These are phyloP conservation scores for Fissipunctia ypsillon DNA, from an alignment of 2,888 invertebrate species.

Conservation along the genomic window DNA sequence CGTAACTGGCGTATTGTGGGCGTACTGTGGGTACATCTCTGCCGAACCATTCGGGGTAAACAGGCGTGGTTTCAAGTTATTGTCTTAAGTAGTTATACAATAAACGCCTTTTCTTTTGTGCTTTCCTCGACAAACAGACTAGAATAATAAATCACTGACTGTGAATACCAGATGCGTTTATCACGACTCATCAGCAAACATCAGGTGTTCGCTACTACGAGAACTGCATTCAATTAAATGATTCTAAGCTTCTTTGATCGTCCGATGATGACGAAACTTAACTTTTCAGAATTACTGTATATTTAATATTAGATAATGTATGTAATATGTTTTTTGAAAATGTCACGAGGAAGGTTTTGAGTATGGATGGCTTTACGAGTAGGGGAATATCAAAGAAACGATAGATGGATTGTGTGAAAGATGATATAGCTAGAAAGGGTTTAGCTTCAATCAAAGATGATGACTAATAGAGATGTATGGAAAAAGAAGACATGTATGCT, in stretches of 20 bases:
- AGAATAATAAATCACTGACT: conserved; percentile 22
- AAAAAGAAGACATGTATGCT: too few species aligned
- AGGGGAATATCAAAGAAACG: not conserved
- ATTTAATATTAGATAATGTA: not conserved
- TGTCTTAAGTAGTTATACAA: not conserved
- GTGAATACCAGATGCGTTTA: conserved; percentile 1
- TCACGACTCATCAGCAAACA: conserved; percentile 22
- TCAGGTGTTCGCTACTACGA: conserved; percentile 10
- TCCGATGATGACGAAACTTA: conserved; percentile 7
- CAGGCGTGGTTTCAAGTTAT: not conserved
- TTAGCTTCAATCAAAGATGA: too few species aligned
- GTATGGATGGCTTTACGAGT: not conserved
- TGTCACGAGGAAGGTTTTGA: not conserved
- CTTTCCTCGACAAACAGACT: conserved; percentile 8
- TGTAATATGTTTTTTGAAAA: not conserved
- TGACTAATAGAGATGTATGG: too few species aligned
- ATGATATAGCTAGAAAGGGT: too few species aligned
- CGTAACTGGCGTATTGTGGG: not conserved
- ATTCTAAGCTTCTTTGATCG: conserved; percentile 19
- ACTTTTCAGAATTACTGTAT: conserved; percentile 22
- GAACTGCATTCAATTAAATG: conserved; percentile 23
- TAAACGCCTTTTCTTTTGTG: not conserved
- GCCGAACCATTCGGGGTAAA: not conserved
- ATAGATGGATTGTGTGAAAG: too few species aligned
- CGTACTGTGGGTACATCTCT: not conserved